These are phyloP conservation scores for Peromyscus attwateri DNA, from an alignment of 2,797 vertebrate genomes.

Conservation along the genomic window DNA sequence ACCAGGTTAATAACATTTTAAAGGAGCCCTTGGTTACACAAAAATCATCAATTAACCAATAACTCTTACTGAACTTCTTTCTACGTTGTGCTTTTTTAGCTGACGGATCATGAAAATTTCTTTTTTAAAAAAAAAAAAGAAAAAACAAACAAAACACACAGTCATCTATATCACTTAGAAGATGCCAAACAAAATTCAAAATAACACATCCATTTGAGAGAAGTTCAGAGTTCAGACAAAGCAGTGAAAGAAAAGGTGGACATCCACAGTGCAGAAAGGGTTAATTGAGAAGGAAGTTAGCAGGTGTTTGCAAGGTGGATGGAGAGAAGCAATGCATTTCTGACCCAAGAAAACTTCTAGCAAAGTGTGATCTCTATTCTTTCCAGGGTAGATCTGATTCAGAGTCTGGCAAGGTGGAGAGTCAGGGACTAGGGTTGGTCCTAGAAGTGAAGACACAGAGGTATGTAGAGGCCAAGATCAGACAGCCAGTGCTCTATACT, in stretches of 20 bases:
- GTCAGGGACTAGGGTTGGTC: not conserved
- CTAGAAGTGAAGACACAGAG: not conserved
- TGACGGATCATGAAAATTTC: not conserved
- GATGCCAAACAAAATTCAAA: not conserved
- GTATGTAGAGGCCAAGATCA: not conserved
- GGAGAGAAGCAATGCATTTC: not conserved
- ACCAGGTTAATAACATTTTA: not conserved
- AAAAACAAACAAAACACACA: not conserved
- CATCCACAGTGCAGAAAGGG: not conserved
- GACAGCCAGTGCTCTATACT: not conserved
- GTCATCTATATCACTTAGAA: not conserved
- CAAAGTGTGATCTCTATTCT: not conserved
- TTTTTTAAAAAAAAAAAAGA: not conserved
- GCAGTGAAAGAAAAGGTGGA: not conserved
- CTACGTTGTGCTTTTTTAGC: not conserved
- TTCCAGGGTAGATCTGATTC: not conserved
- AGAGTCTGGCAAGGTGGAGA: not conserved
- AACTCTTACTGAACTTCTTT: not conserved
- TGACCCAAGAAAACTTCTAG: not conserved
- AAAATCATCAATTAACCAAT: not conserved
- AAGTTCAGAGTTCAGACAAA: constrained; percentile 10
- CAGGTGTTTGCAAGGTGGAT: not conserved
- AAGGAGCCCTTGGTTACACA: not conserved
- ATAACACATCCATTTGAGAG: not conserved
- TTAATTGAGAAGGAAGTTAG: not conserved